Percentiles rank a stretch among this genome's conserved stretches.
Conservation (phyloP, 2,888 invertebrate genomes). For the Dastarcus helophoroides region DNA sequence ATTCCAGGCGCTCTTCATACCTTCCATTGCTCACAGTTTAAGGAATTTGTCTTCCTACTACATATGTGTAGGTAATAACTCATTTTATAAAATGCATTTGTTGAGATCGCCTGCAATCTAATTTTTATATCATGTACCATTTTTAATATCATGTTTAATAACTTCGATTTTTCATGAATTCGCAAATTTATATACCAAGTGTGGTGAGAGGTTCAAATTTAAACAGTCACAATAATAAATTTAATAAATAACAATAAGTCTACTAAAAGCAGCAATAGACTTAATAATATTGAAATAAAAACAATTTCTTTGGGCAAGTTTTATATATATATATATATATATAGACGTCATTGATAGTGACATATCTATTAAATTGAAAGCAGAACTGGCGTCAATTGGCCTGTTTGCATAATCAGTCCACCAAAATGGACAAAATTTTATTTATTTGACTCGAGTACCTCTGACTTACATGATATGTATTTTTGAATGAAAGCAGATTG, state of each 20-base stretch:
- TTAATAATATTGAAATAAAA: conserved; percentile 38
- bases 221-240: conserved; percentile 34
- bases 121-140: conserved; percentile 39
- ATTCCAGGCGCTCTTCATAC: too few relatives aligned
- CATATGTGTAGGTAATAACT: too few relatives aligned
- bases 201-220: conserved; percentile 26
- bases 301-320: conserved; percentile 36
- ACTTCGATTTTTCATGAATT: conserved; percentile 37
- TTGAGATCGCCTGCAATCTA: conserved; percentile 25
- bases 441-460: conserved; percentile 15
- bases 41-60: conserved; percentile 27
- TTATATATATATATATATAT: too few relatives aligned
- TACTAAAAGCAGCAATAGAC: conserved; percentile 36
- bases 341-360: conserved; percentile 19
- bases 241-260: conserved; percentile 33
- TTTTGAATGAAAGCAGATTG: conserved; percentile 28
- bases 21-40: conserved; percentile 22
- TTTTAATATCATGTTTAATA: conserved; percentile 37
- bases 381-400: conserved; percentile 8
- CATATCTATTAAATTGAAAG: conserved; percentile 19
- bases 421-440: conserved; percentile 6
- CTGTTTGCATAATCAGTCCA: conserved; percentile 6
- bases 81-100: conserved; percentile 16
- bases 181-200: conserved; percentile 31
- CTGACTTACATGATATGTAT: conserved; percentile 20